phyloP scores from a whole-genome alignment of 2,113 vertebrate genomes.

The Anguilla rostrata region DNA sequence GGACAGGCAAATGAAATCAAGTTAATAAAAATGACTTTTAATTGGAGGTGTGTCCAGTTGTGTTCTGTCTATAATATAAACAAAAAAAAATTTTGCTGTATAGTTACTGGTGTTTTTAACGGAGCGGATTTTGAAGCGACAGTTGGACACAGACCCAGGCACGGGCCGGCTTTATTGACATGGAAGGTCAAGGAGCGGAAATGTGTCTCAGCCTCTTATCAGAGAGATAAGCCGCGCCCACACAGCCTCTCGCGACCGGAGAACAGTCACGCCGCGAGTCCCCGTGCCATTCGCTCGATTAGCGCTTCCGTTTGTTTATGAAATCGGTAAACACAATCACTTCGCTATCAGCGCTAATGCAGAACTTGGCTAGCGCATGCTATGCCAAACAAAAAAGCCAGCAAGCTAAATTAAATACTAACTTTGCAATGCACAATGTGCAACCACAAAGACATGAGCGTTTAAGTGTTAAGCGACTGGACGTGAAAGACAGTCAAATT shows the following conservation, averaged over 20 bases:
- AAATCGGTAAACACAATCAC: background rate
- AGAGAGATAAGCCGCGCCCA: background rate
- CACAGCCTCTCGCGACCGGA: background rate
- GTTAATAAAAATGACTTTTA: too few species aligned
- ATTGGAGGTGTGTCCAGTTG: too few species aligned
- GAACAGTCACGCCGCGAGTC: background rate
- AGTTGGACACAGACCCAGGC: background rate
- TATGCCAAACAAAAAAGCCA: background rate
- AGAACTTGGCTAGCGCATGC: background rate
- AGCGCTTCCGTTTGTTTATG: background rate
- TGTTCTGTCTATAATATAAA: too few species aligned
- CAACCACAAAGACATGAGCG: background rate
- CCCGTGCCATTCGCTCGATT: background rate
- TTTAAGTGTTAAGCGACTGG: background rate
- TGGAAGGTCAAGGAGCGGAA: background rate
- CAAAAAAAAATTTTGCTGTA: too few species aligned
- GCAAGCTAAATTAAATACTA: background rate
- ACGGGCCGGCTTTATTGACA: background rate
- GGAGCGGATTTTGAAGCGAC: background rate
- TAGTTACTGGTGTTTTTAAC: background rate
- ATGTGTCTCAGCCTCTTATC: background rate
- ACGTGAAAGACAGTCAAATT: background rate
- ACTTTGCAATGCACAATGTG: background rate
- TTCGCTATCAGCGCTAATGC: background rate
- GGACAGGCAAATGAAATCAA: too few species aligned